Base-by-base conservation (phyloP, 2,113 vertebrate genomes). In the Camelus bactrianus region DNA sequence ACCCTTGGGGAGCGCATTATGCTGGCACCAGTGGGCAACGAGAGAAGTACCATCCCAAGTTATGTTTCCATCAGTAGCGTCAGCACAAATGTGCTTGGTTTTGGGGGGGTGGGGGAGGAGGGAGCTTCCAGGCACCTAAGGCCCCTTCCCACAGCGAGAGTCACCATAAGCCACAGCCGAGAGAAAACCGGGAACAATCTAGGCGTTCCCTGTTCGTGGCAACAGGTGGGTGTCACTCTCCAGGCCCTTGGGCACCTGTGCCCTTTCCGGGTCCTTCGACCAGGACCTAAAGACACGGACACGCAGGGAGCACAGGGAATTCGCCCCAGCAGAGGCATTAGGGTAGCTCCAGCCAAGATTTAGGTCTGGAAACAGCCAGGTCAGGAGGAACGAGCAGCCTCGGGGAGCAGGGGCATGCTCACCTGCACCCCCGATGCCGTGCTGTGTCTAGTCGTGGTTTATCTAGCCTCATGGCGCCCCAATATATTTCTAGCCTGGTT, bases 301-400 rank as follows among this genome's bases (percentile, higher is more conserved):
- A 52, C 7, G 1, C 46, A 17, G 35, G 8, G 15, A 75, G 30
- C 19, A 2, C 2, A 3, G 8, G 22, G 16, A 0, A 60, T 46
- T 4, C 58, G 0, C 12, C n/a, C 15, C 46, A 24, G 15, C 58
- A 54, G 52, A 64, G 64, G 15, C 22, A 16, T 15, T 1, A 6
- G 2, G 13, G 54, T 8, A 28, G 67, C 17, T 26, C 15, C 20
- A 35, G 67, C 13, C 32, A n/a, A 38, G 19, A 7, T 6, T 5
- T 10, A 22, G 22, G 35, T 72, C 32, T 15, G 64, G 46, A 76
- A 65, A 22, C 9, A 58, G 30, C 46, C 48, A 2, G 1, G n/a
- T 28, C 13, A 3, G 32, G 46, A 89, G 67, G 11, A 4, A 28
- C 13, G 1, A 2, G 24, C 5, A 14, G 5, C 24, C 14, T 13